These are phyloP conservation scores for Himalopsyche anomala DNA, from an alignment of 2,888 invertebrate species.

Conservation along the genomic window DNA sequence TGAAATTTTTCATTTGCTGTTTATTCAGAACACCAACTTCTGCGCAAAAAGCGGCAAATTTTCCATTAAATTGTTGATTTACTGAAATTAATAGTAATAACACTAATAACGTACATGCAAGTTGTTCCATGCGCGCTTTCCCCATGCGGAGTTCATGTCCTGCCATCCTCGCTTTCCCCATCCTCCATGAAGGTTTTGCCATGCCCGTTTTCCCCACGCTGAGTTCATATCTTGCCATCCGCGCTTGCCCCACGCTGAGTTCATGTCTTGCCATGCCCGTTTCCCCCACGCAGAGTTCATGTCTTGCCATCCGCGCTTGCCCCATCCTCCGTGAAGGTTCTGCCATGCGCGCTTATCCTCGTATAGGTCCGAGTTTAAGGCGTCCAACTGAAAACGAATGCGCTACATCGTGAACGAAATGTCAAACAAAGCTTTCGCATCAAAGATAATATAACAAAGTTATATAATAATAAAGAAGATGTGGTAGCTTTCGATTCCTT, in stretches of 20 bases:
- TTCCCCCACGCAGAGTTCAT: slow-evolving; percentile 79
- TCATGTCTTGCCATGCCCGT: slow-evolving; percentile 78
- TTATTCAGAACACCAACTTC: too few relatives aligned
- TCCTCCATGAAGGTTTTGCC: slow-evolving; percentile 83
- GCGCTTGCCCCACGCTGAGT: slow-evolving; percentile 85
- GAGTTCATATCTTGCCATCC: slow-evolving; percentile 77
- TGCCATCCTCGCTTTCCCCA: slow-evolving; percentile 85
- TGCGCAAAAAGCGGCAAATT: too few relatives aligned
- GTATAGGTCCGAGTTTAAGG: slow-evolving; percentile 67
- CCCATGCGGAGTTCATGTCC: slow-evolving; percentile 76
- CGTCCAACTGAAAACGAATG: slow-evolving; percentile 21
- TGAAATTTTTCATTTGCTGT: too few relatives aligned
- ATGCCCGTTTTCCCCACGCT: slow-evolving; percentile 80
- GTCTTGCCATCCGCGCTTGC: slow-evolving; percentile 75
- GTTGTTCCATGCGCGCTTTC: slow-evolving; percentile 80
- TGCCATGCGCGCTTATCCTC: slow-evolving; percentile 75
- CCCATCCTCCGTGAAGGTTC: too few relatives aligned
- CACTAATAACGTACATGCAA: slow-evolving; percentile 70
- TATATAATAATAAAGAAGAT: too few relatives aligned
- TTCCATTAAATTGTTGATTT: too few relatives aligned
- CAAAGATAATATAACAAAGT: too few relatives aligned
- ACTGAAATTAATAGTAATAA: too few relatives aligned
- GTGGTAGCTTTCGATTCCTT: too few relatives aligned
- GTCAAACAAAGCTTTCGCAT: too few relatives aligned
- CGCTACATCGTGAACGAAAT: too few relatives aligned